Conservation (phyloP, 1,140 invertebrate genomes). For the Atta texana region DNA sequence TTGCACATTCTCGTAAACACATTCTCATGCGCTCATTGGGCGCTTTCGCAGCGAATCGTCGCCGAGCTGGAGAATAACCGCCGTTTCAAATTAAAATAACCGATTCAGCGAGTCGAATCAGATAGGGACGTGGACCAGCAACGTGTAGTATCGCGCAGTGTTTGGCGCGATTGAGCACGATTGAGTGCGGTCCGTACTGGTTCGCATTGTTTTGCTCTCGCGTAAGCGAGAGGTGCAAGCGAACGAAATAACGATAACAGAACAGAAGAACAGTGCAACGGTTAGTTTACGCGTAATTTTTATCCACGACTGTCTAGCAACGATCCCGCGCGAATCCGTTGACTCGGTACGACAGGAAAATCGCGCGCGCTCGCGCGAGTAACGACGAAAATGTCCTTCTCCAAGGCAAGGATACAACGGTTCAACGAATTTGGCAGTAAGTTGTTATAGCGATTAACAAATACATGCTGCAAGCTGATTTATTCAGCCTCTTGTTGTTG, state of each 20-base stretch:
- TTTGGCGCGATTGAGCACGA: constrained; percentile 20
- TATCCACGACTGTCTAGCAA: neutral
- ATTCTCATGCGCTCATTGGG: constrained; percentile 58
- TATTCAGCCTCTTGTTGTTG: neutral
- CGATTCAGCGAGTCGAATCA: constrained; percentile 34
- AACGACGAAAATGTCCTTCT: constrained; percentile 81
- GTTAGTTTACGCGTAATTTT: neutral
- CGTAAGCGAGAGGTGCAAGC: constrained; percentile 2
- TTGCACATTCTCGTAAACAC: neutral
- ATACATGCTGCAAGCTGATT: neutral
- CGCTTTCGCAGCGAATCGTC: constrained; percentile 53
- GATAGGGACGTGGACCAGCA: constrained; percentile 3
- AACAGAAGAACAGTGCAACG: constrained; percentile 1
- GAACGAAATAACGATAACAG: constrained; percentile 12
- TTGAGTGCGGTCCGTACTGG: constrained; percentile 13
- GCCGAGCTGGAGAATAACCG: constrained; percentile 62
- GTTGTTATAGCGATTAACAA: constrained; percentile 61
- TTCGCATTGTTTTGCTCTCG: constrained; percentile 18
- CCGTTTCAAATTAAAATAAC: constrained; percentile 73
- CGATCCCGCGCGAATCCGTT: neutral
- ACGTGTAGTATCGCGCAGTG: neutral
- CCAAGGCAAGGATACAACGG: constrained; percentile 84
- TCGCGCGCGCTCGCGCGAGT: neutral
- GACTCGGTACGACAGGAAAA: neutral
- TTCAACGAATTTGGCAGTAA: constrained; percentile 84